These are phyloP conservation scores for Trematomus bernacchii DNA, from an alignment of 2,797 vertebrate species.

Conservation along the genomic window DNA sequence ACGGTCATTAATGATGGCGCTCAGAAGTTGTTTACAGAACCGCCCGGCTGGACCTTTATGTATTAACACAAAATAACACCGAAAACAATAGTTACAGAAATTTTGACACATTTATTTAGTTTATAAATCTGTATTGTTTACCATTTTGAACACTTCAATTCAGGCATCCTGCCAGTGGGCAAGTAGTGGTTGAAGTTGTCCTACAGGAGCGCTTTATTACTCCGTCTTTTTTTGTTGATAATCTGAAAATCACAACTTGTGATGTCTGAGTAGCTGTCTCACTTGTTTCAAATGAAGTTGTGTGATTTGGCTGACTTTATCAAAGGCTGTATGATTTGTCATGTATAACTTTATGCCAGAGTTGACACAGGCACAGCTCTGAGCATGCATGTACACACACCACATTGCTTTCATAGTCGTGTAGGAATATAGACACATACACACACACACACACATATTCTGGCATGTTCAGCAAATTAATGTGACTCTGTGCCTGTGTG, in stretches of 20 bases:
- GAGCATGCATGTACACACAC: conserved; percentile 3
- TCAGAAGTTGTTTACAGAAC: conserved; percentile 21
- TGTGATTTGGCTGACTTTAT: conserved; percentile 1
- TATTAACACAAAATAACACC: conserved; percentile 5
- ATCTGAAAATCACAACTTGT: not conserved
- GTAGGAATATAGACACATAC: not conserved
- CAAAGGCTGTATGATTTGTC: not conserved
- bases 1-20: conserved; percentile 1
- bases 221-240: not conserved
- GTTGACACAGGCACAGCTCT: not conserved
- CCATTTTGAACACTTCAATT: not conserved
- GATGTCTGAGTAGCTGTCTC: not conserved
- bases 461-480: not conserved
- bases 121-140: not conserved
- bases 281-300: conserved; percentile 1
- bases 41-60: conserved; percentile 12
- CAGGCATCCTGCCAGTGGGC: not conserved
- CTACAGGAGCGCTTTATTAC: not conserved
- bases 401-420: not conserved
- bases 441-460: too few relatives aligned
- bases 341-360: conserved; percentile 10
- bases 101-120: not conserved
- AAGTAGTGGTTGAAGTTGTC: not conserved
- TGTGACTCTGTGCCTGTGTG: conserved; percentile 1
- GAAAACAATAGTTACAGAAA: conserved; percentile 2